Evolutionary conservation across 2,797 vertebrate genomes (phyloP).

Genomic region (Gadopsis marmoratus): DNA sequence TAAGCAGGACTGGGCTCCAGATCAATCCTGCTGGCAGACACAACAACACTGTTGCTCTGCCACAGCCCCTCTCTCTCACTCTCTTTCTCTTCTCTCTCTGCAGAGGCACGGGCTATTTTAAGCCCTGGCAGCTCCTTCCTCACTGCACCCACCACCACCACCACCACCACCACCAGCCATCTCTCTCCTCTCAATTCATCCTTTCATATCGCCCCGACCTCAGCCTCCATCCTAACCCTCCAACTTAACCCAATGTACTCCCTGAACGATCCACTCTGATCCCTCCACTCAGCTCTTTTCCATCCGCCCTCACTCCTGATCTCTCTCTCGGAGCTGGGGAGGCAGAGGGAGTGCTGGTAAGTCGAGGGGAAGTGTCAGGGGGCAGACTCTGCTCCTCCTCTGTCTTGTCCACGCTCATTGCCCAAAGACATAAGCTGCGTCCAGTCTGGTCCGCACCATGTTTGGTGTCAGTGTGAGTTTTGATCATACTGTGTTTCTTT

Average conservation of each 20-base stretch:
- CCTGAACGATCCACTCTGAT: constrained; percentile 53
- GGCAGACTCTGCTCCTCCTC: constrained; percentile 39
- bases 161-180: constrained; percentile 44
- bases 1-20: constrained; percentile 67
- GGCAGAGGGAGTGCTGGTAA: constrained; percentile 48
- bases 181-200: constrained; percentile 60
- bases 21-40: constrained; percentile 77
- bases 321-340: constrained; percentile 34
- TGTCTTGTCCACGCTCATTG: constrained; percentile 46
- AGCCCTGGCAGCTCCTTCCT: constrained; percentile 60
- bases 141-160: constrained; percentile 47
- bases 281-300: constrained; percentile 37
- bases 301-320: constrained; percentile 37
- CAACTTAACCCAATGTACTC: constrained; percentile 64
- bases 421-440: constrained; percentile 43
- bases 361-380: constrained; percentile 54
- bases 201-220: constrained; percentile 57
- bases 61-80: constrained; percentile 43
- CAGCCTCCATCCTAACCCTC: constrained; percentile 59
- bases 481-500: constrained; percentile 46
- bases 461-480: constrained; percentile 56
- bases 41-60: constrained; percentile 68
- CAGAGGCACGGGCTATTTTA: constrained; percentile 80
- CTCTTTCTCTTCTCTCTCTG: constrained; percentile 56
- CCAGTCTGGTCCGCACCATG: constrained; percentile 28